A percentile compares a stretch with the other conserved stretches of the same genome.
Conservation (phyloP, 2,113 vertebrate genomes). For the Laterallus jamaicensis region DNA sequence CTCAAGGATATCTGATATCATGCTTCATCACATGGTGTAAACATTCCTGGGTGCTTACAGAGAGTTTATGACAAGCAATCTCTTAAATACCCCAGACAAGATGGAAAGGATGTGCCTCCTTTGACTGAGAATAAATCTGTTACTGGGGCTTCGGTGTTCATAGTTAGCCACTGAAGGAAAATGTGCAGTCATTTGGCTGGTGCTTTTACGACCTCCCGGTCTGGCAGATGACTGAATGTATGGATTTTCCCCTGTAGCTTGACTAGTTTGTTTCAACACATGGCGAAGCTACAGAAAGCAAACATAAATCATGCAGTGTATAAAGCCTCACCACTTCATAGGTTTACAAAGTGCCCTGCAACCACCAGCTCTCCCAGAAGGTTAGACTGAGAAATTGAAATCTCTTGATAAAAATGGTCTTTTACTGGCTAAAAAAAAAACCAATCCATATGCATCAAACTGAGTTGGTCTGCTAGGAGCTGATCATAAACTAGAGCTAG, state of each 20-base stretch:
- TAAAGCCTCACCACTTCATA: background rate
- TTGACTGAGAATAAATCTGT: background rate
- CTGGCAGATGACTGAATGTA: conserved; percentile 29
- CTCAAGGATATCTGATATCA: background rate
- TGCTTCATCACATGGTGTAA: background rate
- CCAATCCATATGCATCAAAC: background rate
- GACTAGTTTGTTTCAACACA: conserved; percentile 12
- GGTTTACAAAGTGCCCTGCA: background rate
- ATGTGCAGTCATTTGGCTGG: conserved; percentile 23
- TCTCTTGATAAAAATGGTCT: background rate
- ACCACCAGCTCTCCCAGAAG: background rate
- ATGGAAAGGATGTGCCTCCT: background rate
- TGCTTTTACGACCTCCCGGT: conserved; percentile 16
- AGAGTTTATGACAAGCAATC: background rate
- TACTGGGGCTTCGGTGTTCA: background rate
- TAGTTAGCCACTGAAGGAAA: conserved; percentile 38
- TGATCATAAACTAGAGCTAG: background rate
- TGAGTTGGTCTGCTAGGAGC: background rate
- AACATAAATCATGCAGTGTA: background rate
- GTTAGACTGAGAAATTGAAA: background rate
- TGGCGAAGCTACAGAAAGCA: conserved; percentile 12
- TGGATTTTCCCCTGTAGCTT: conserved; percentile 28
- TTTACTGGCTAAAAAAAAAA: background rate
- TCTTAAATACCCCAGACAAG: background rate
- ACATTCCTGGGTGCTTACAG: background rate